Evolutionary conservation across 2,888 invertebrate species (phyloP), one percentile per base, ranked within the genome.

Genomic region (Orthosia gothica): DNA sequence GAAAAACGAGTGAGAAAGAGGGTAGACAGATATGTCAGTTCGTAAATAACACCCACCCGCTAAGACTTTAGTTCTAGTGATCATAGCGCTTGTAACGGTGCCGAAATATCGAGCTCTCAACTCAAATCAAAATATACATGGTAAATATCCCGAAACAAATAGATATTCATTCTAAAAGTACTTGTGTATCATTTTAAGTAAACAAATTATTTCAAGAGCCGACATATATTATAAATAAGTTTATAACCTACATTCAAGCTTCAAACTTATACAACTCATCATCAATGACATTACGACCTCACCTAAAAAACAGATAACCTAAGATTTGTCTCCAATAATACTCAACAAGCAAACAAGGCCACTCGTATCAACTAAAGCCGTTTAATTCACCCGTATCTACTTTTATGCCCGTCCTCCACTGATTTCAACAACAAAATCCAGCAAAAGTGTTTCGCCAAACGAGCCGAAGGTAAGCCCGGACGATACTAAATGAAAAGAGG

Each of bases 401-500:
- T 82, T 85, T 86, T 79, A 87, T 77, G 81, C 79, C 23, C 47
- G 76, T 12, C 70, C 74, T 87, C 85, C 71, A 81, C 82, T 72
- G 82, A 83, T 79, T 79, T 75, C 73, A 66, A 80, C 83, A 86
- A 74, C 84, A 82, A 86, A 80, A 82, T 78, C 70, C 74, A 63
- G 69, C 66, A 76, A 84, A 85, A 87, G 78, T 77, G 74, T 69
- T 77, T 82, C 71, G 54, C 74, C 70, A 83, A 87, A 87, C 79
- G 75, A 74, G 67, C 62, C 50, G 61, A 81, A 89, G 88, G 89
- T 91, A 90, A 91, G 82, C 89, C 86, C 80, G 86, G 88, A 83
- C 75, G 74, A 84, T 87, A 90, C 88, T 91, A 92, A 93, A 93
- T 92, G 92, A 93, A 92, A 92, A 90, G 91, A 91, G 91, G 91